phyloP scores from a whole-genome alignment of 2,888 invertebrate genomes.

The Drosophila peninsularis region DNA sequence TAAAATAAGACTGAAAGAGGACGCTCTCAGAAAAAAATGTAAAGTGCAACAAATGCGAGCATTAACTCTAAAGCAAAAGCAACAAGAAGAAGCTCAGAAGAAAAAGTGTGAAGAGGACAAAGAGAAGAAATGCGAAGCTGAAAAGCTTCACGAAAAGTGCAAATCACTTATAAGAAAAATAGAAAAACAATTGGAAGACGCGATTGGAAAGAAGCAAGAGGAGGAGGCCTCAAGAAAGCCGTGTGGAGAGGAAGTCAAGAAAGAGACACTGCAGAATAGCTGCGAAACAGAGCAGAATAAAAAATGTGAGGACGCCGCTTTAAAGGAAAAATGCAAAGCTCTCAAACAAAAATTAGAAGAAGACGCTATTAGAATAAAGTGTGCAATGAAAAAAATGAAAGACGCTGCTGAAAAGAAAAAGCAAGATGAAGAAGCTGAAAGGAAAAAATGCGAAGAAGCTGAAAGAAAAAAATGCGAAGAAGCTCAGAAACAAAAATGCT shows the following conservation, averaged over 20 bases:
- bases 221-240: neutral
- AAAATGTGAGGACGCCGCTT: neutral
- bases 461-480: neutral
- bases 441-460: neutral
- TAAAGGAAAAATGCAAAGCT: constrained; percentile 5
- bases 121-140: neutral
- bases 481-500: neutral
- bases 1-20: neutral
- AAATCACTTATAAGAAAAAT: neutral
- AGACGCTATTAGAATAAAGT: neutral
- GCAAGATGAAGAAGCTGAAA: neutral
- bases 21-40: neutral
- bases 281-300: neutral
- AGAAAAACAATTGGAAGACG: neutral
- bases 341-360: neutral
- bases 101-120: neutral
- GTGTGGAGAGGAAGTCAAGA: neutral
- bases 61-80: too few species aligned
- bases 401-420: neutral
- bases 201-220: neutral
- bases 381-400: neutral
- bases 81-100: neutral
- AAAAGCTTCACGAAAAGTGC: neutral
- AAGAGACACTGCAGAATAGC: neutral
- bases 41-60: too few species aligned